These are phyloP conservation scores for Caenorhabditis zanzibari DNA, from an alignment of 2,888 invertebrate species.

Conservation along the genomic window DNA sequence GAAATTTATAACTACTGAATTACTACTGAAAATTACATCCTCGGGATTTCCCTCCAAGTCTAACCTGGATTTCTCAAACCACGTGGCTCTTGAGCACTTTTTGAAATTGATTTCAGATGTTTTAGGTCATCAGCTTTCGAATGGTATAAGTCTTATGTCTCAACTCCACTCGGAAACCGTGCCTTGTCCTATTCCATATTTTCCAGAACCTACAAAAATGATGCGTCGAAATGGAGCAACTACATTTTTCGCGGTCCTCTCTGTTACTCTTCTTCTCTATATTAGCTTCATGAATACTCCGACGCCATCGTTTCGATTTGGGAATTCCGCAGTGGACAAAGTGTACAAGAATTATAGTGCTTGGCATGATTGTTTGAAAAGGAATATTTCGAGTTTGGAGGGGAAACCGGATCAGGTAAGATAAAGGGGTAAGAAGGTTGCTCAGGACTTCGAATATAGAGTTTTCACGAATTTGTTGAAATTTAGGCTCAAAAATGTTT, in stretches of 20 bases:
- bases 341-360: constrained; percentile 36
- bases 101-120: too few relatives aligned
- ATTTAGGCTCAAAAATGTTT: too few relatives aligned
- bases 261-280: constrained; percentile 40
- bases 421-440: too few relatives aligned
- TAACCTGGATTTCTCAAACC: too few relatives aligned
- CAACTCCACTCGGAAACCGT: background rate
- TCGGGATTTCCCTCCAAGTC: too few relatives aligned
- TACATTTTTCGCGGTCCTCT: constrained; percentile 20
- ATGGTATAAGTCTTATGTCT: too few relatives aligned
- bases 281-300: constrained; percentile 4
- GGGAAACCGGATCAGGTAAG: constrained; percentile 38
- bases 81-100: too few relatives aligned
- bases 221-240: constrained; percentile 35
- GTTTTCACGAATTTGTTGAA: background rate
- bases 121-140: too few relatives aligned
- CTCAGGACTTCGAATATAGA: background rate
- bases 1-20: too few relatives aligned
- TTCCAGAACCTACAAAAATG: constrained; percentile 25
- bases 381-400: constrained; percentile 27
- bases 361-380: constrained; percentile 50
- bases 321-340: constrained; percentile 18
- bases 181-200: background rate
- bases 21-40: too few relatives aligned
- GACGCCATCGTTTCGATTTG: constrained; percentile 3